Percentiles rank a stretch among this genome's conserved stretches.
Conservation (phyloP, 2,888 invertebrate genomes). For the Cylloceria caligata region DNA sequence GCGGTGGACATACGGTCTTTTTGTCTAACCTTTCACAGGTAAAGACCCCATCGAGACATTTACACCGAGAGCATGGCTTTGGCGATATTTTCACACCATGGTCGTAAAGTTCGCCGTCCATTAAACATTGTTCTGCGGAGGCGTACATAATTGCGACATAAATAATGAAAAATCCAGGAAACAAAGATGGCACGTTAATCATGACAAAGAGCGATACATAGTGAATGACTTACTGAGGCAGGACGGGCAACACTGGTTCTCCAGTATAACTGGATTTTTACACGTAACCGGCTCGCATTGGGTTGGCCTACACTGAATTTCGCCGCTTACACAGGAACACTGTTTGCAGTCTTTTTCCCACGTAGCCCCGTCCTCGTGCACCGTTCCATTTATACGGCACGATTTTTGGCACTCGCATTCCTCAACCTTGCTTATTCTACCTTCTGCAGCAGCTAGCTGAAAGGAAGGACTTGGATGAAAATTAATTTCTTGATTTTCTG, state of each 20-base stretch:
- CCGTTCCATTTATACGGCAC: slow-evolving; percentile 92
- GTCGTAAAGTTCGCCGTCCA: slow-evolving; percentile 90
- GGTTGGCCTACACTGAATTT: slow-evolving; percentile 92
- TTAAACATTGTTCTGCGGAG: slow-evolving; percentile 89
- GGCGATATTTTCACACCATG: slow-evolving; percentile 92
- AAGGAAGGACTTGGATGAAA: slow-evolving; percentile 81
- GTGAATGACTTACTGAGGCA: slow-evolving; percentile 91
- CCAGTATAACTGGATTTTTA: slow-evolving; percentile 91
- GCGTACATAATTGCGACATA: neutral
- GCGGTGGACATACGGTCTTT: slow-evolving; percentile 90
- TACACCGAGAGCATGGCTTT: slow-evolving; percentile 92
- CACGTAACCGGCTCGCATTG: slow-evolving; percentile 92
- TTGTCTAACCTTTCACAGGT: slow-evolving; percentile 91
- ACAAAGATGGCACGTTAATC: neutral
- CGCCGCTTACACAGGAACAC: slow-evolving; percentile 95
- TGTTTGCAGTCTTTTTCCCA: slow-evolving; percentile 95
- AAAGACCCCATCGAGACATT: slow-evolving; percentile 93
- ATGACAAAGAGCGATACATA: neutral
- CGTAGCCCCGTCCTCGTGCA: slow-evolving; percentile 92
- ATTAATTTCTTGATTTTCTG: slow-evolving; percentile 45
- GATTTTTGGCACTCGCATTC: slow-evolving; percentile 96
- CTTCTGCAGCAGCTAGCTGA: slow-evolving; percentile 93
- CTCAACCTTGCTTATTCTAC: slow-evolving; percentile 91
- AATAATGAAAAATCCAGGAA: slow-evolving; percentile 22
- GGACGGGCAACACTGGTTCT: slow-evolving; percentile 93